Percentiles rank a stretch among this genome's conserved stretches.
These are phyloP conservation scores for Eospalax fontanierii DNA, from an alignment of 2,797 vertebrate genomes.

Conservation along the genomic window DNA sequence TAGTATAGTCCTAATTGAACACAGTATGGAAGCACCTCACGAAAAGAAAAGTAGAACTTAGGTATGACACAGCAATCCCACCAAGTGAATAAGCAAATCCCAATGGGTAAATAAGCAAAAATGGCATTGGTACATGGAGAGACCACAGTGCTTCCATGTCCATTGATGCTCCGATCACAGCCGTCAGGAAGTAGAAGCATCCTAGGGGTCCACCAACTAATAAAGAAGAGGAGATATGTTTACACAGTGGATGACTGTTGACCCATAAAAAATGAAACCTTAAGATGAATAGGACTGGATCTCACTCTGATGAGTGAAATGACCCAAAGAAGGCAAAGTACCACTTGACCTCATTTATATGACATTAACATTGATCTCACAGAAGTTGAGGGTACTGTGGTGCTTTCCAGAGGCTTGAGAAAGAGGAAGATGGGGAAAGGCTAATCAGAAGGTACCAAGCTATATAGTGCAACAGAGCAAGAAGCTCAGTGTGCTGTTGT, in stretches of 20 bases:
- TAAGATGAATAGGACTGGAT: background rate
- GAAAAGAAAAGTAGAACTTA: background rate
- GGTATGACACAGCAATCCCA: too few relatives aligned
- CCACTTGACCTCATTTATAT: background rate
- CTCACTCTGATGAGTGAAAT: background rate
- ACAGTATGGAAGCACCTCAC: background rate
- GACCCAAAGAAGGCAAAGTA: background rate
- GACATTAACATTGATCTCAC: background rate
- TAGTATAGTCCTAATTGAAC: background rate
- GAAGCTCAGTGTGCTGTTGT: background rate
- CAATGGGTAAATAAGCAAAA: background rate
- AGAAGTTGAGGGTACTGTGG: background rate
- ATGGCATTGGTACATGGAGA: too few relatives aligned
- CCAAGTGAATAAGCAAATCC: background rate
- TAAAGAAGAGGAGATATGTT: background rate
- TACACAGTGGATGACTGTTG: background rate
- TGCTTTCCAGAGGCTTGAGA: background rate
- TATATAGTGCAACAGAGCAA: background rate
- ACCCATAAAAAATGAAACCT: background rate
- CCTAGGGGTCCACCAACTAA: background rate
- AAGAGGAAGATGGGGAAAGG: background rate
- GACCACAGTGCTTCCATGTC: background rate
- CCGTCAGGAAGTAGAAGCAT: background rate
- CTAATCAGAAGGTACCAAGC: background rate
- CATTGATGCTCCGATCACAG: background rate